phyloP scores from a whole-genome alignment of 2,113 vertebrate genomes.

The Kryptolebias marmoratus region DNA sequence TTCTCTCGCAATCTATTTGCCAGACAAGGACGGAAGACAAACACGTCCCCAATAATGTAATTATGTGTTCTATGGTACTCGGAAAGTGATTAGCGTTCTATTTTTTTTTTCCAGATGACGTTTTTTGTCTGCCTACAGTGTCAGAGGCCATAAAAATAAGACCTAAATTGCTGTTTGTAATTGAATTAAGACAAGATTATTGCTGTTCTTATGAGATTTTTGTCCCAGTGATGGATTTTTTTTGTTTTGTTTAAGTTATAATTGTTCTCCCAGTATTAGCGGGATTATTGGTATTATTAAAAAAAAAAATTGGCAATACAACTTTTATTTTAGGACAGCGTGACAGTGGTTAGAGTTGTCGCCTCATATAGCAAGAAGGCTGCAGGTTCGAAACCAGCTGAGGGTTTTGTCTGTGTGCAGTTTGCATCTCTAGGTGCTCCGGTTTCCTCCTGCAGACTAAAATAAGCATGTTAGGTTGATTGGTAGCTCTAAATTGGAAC shows the following conservation, averaged over 20 bases:
- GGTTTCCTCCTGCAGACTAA: no score
- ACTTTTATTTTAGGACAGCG: not conserved
- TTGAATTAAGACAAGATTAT: not conserved
- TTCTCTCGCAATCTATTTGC: conserved; percentile 19
- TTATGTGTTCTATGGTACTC: conserved; percentile 15
- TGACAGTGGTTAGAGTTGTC: not conserved
- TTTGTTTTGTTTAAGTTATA: not conserved
- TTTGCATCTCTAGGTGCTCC: no score
- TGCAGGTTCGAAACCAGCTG: no score
- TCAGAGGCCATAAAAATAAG: not conserved
- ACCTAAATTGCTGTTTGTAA: not conserved
- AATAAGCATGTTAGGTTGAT: no score
- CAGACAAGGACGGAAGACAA: conserved; percentile 29
- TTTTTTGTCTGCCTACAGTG: not conserved
- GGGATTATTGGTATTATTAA: no score
- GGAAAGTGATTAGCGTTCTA: conserved; percentile 15
- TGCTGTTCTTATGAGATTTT: not conserved
- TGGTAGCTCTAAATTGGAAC: no score
- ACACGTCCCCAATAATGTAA: conserved; percentile 33
- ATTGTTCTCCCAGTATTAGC: not conserved
- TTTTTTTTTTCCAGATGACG: conserved; percentile 19
- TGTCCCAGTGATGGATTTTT: not conserved
- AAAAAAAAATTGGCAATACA: not conserved
- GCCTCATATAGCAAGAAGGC: no score
- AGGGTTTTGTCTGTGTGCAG: no score